Base-by-base conservation (phyloP, 2,888 invertebrate genomes). In the Caenorhabditis afra region DNA sequence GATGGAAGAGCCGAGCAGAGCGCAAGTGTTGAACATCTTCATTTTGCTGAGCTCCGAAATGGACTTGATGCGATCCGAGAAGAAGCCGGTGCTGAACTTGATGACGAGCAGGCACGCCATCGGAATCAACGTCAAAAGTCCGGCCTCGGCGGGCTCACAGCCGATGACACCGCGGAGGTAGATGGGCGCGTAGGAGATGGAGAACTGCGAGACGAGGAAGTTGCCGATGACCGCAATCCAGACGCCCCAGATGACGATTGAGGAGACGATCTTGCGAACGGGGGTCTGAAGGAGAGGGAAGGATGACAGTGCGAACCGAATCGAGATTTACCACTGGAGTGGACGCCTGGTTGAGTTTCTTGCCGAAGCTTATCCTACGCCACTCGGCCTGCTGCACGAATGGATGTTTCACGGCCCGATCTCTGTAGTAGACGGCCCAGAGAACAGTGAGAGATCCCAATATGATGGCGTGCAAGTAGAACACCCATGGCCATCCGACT, bases 401-500 rank as follows among this genome's bases (percentile, higher is more conserved):
- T 0, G 81, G 83, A 64, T 85, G 85, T 41, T 75, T 74, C n/a
- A 76, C 74, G 0, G 85, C 83, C 18, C 81, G 81, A 58, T 85
- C 82, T 58, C 80, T 52, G 47, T 85, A 85, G 66, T 78, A 85
- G 23, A 85, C 53, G 0, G 77, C 66, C 85, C 85, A 85, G 0
- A 81, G 52, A 4, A 77, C 41, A 14, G 84, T 85, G 39, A 81
- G 44, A 16, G 78, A 35, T 16, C 71, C 84, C 22, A 78, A 70
- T 29, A 86, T 73, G 12, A 70, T 61, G 3, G 83, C 85, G 68
- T 86, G 86, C 18, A 84, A 53, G 53, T 81, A 87, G 76, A 86
- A 86, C 1, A 86, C 85, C 61, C 75, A 74, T 7, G 85, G 85
- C 87, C 87, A 87, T 14, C 85, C 83, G 16, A 85, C 85, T 85